Conservation (phyloP, 2,888 invertebrate species). For the Eupeodes luniger region DNA sequence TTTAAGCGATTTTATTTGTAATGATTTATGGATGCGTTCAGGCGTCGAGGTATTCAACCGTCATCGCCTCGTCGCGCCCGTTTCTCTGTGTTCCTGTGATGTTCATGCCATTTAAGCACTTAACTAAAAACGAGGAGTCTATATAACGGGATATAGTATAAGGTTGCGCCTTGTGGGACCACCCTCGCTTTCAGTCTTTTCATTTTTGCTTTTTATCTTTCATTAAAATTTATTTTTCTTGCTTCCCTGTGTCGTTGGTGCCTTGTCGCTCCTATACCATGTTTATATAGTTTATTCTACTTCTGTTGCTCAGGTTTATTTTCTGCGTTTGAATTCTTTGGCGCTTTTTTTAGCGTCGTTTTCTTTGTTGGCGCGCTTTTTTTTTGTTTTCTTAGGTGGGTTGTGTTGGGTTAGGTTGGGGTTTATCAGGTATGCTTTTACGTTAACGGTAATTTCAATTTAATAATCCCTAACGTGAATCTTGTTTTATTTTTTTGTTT, state of each 20-base stretch:
- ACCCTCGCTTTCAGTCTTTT: constrained; percentile 32
- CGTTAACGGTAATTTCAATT: constrained; percentile 70
- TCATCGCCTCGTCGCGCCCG: not conserved
- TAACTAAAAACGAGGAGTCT: constrained; percentile 43
- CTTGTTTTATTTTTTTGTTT: constrained; percentile 32
- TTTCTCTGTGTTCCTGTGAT: not conserved
- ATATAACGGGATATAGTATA: not conserved
- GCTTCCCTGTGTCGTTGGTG: not conserved
- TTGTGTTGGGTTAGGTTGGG: constrained; percentile 3
- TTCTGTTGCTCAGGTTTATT: constrained; percentile 27
- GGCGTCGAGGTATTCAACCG: constrained; percentile 28
- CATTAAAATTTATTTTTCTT: constrained; percentile 34
- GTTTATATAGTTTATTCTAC: not conserved
- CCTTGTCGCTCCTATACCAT: too few relatives aligned
- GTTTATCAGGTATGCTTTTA: constrained; percentile 61
- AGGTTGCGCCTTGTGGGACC: constrained; percentile 1
- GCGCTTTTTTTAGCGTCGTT: not conserved
- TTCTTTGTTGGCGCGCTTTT: constrained; percentile 3
- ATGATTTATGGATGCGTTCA: constrained; percentile 68
- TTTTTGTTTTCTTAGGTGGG: constrained; percentile 5
- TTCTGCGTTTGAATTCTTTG: constrained; percentile 41
- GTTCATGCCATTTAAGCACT: constrained; percentile 57
- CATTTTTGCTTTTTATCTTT: constrained; percentile 58
- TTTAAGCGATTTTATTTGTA: constrained; percentile 65
- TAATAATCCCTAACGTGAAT: constrained; percentile 70